Percentiles rank a stretch among this genome's conserved stretches.
Evolutionary conservation across 2,113 vertebrate genomes (phyloP).

Genomic region (Bungarus multicinctus): DNA sequence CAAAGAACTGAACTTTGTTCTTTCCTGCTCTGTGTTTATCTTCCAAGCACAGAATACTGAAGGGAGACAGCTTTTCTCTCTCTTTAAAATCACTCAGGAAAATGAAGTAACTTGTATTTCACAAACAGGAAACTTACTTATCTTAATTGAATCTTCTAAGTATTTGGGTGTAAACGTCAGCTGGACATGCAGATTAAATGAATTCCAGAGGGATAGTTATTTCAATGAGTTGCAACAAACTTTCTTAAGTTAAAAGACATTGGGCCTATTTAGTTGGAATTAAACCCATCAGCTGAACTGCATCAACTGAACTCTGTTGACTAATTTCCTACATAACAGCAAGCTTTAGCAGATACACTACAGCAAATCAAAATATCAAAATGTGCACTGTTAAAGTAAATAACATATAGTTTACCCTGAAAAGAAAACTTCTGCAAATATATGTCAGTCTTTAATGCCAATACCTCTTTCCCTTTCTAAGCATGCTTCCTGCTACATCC

Average conservation of each 20-base stretch:
- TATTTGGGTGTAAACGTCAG: slow-evolving; percentile 26
- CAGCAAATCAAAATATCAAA: not conserved
- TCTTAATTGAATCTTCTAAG: slow-evolving; percentile 14
- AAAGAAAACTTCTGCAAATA: not conserved
- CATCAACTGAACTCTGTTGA: not conserved
- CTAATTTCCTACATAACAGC: not conserved
- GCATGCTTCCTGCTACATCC: not conserved
- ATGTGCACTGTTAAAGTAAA: not conserved
- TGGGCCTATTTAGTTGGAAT: not conserved
- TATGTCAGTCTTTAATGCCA: not conserved
- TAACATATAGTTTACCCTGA: not conserved
- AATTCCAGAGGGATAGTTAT: not conserved
- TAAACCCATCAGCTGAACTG: not conserved
- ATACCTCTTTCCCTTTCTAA: not conserved
- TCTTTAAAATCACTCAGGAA: slow-evolving; percentile 15
- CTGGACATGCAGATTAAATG: not conserved
- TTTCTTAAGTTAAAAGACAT: not conserved
- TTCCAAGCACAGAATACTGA: slow-evolving; percentile 10
- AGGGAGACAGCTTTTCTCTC: not conserved
- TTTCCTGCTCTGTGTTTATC: slow-evolving; percentile 25
- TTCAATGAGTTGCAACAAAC: not conserved
- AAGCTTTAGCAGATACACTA: not conserved
- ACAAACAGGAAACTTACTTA: slow-evolving; percentile 28
- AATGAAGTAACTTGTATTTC: slow-evolving; percentile 23
- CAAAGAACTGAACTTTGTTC: not conserved